A percentile compares a stretch with the other conserved stretches of the same genome.
Conservation (phyloP, 2,888 invertebrate species). For the Phymatocera aterrima region DNA sequence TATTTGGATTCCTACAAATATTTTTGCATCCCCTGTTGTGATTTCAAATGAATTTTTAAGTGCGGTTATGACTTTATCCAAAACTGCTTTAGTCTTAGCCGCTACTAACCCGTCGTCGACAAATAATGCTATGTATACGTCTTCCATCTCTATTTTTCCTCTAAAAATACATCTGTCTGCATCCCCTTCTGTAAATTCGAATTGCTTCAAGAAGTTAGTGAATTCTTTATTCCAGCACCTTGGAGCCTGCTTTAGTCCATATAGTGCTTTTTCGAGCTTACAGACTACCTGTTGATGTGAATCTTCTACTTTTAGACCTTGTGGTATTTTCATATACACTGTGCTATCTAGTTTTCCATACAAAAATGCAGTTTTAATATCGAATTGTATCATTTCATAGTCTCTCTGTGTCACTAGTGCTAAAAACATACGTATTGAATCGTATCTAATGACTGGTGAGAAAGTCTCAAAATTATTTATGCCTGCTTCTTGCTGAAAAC, state of each 20-base stretch:
- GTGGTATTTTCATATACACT: background rate
- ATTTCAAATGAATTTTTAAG: conserved; percentile 40
- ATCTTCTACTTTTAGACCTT: background rate
- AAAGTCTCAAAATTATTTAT: conserved; percentile 39
- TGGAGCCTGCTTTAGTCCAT: conserved; percentile 48
- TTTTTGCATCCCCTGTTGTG: conserved; percentile 43
- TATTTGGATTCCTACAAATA: conserved; percentile 49
- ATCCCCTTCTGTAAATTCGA: conserved; percentile 44
- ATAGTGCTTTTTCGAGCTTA: conserved; percentile 39
- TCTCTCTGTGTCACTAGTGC: conserved; percentile 22
- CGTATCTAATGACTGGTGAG: conserved; percentile 41
- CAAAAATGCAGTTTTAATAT: conserved; percentile 43
- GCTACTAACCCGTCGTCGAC: conserved; percentile 48
- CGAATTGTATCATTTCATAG: conserved; percentile 46
- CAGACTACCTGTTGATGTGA: conserved; percentile 19
- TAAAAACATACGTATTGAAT: conserved; percentile 41
- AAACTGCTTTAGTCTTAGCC: conserved; percentile 13
- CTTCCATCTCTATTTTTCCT: conserved; percentile 26
- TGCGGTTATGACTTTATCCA: conserved; percentile 17
- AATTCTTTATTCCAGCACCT: conserved; percentile 44
- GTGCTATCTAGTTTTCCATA: background rate
- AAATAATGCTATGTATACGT: conserved; percentile 45
- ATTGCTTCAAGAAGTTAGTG: conserved; percentile 27
- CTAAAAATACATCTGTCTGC: conserved; percentile 49
- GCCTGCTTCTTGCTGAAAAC: conserved; percentile 26